These are phyloP conservation scores for Drosophila nr. medialis DNA, from an alignment of 2,888 invertebrate species.

Conservation along the genomic window DNA sequence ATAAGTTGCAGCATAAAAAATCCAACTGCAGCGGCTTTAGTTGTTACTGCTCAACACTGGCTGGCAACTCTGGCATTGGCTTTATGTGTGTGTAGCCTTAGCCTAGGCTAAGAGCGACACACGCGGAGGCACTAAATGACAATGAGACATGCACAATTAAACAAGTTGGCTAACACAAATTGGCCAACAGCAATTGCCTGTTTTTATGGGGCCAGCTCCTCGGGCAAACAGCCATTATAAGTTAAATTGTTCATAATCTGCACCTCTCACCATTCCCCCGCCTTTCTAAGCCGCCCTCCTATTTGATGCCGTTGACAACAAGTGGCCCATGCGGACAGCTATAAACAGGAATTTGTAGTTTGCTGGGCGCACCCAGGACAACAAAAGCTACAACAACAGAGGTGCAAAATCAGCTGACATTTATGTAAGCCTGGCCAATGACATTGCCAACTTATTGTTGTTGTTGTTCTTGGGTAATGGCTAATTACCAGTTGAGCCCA, in stretches of 20 bases:
- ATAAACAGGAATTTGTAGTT: constrained; percentile 56
- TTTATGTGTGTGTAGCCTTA: not conserved
- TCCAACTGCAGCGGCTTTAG: not conserved
- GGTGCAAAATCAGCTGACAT: constrained; percentile 31
- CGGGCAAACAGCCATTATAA: constrained; percentile 12
- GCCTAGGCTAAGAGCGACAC: constrained; percentile 21
- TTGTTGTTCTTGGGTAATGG: constrained; percentile 23
- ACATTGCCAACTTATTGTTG: constrained; percentile 1
- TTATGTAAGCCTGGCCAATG: constrained; percentile 38
- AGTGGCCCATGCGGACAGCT: constrained; percentile 56
- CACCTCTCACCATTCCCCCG: not conserved
- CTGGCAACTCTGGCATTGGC: not conserved
- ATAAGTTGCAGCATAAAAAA: not conserved
- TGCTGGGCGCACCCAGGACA: constrained; percentile 31
- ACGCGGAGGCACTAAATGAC: constrained; percentile 58
- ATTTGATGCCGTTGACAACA: constrained; percentile 43
- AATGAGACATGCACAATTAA: constrained; percentile 75
- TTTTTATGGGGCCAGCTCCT: constrained; percentile 34
- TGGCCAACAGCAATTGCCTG: constrained; percentile 54
- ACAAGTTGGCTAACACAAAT: constrained; percentile 57
- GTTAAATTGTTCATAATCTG: constrained; percentile 42
- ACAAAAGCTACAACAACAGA: not conserved
- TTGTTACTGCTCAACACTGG: not conserved
- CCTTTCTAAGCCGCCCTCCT: not conserved
- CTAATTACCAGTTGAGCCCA: constrained; percentile 57